Conservation (phyloP, 2,113 vertebrate genomes). For the Climacteris rufus region DNA sequence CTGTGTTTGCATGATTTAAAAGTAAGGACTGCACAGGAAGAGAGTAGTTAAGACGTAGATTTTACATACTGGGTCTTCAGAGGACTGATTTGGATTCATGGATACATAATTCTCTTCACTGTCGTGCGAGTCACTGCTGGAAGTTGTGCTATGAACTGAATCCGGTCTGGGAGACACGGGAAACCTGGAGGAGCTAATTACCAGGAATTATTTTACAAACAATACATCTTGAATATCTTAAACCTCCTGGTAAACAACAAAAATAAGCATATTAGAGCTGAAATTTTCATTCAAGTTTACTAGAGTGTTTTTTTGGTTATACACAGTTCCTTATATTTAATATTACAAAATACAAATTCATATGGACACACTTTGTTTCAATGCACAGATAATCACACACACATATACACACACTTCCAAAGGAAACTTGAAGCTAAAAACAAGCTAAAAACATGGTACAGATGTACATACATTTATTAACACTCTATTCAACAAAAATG, state of each 20-base stretch:
- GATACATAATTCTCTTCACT: conserved; percentile 95
- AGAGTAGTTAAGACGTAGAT: conserved; percentile 63
- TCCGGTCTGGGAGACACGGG: conserved; percentile 88
- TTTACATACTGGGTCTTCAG: conserved; percentile 94
- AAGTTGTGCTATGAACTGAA: conserved; percentile 96
- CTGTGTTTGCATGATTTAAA: not conserved
- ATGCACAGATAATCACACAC: not conserved
- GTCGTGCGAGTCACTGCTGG: conserved; percentile 97
- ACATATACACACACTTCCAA: not conserved
- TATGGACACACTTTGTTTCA: not conserved
- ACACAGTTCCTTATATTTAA: not conserved
- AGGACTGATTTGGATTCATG: conserved; percentile 92
- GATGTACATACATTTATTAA: not conserved
- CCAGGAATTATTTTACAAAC: conserved; percentile 76
- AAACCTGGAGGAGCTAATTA: conserved; percentile 92
- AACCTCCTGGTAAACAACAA: conserved; percentile 28
- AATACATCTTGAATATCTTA: not conserved
- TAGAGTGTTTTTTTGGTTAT: not conserved
- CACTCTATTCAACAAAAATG: not conserved
- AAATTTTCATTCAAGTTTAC: not conserved
- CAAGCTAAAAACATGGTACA: not conserved
- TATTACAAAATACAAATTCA: not conserved
- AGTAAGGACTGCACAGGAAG: conserved; percentile 43
- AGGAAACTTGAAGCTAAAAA: not conserved
- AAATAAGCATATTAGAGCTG: not conserved